Evolutionary conservation across 2,113 vertebrate species (phyloP), one percentile per base, ranked within the genome.

Genomic region (Hyaena hyaena): DNA sequence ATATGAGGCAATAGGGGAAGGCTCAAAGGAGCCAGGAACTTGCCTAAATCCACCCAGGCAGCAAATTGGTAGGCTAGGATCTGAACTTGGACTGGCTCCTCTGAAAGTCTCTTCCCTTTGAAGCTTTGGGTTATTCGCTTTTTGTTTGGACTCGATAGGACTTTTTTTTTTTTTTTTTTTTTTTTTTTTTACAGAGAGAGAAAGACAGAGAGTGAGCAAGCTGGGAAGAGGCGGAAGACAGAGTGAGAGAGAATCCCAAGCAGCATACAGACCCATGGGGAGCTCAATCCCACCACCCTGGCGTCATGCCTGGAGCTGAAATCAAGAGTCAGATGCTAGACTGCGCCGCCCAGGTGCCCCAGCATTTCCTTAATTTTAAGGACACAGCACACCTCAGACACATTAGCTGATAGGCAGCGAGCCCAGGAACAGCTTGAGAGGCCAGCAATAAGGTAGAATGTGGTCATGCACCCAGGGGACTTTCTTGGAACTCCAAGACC

Each of bases 1-100:
- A 12, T 77, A 55, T 91, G 86, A 97, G 77, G 66, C 90, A 90
- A 93, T 53, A 73, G 73, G 74, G 24, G 35, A 74, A 97, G 79
- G 33, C 58, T 55, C 86, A 39, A 63, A 23, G 86, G 73, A 45
- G 28, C 35, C 74, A 85, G 48, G 19, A 55, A 79, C 43, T 92
- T 74, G 58, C 39, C 50, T 39, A 50, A 82, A 55, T 45, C 17
- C 12, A 82, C 19, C 23, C 0, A 82, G 31, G 65, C 4, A 61
- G n/a, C 33, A 33, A 33, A 58, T 45, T 4, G 39, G 17, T 83
- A 77, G 14, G 63, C 26, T 86, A 43, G 63, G 63, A 66, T 45
- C 86, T 80, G 53, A 94, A 69, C n/a, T 58, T 61, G n/a, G 21
- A 90, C 24, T 28, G 8, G 73, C 39, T 94, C 50, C 94, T 85